Percentiles rank a stretch among this genome's conserved stretches.
Conservation (phyloP, 2,888 invertebrate genomes). For the Chorisops tibialis region DNA sequence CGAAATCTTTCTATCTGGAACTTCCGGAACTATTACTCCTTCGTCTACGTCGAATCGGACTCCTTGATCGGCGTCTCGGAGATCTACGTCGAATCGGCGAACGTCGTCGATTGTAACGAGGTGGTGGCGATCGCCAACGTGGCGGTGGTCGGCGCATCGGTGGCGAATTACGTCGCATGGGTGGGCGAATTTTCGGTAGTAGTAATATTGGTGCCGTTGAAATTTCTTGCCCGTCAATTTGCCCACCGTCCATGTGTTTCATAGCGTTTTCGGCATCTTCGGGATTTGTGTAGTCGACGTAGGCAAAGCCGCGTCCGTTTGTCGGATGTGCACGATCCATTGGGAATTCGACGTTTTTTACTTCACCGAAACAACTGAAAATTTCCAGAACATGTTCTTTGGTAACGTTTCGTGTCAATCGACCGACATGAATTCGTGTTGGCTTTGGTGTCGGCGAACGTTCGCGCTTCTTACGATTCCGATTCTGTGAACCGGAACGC, state of each 20-base stretch:
- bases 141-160: constrained; percentile 45
- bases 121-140: constrained; percentile 50
- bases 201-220: constrained; percentile 86
- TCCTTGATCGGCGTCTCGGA: constrained; percentile 50
- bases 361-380: constrained; percentile 80
- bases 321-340: constrained; percentile 83
- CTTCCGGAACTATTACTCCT: constrained; percentile 52
- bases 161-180: constrained; percentile 47
- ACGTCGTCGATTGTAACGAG: constrained; percentile 42
- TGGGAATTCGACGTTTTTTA: constrained; percentile 88
- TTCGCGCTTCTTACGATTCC: constrained; percentile 65
- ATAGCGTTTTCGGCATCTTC: constrained; percentile 98
- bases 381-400: constrained; percentile 89
- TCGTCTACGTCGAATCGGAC: constrained; percentile 49
- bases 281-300: constrained; percentile 88
- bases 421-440: constrained; percentile 90
- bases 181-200: constrained; percentile 59
- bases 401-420: constrained; percentile 87
- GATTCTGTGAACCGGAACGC: constrained; percentile 59
- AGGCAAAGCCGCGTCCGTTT: constrained; percentile 89
- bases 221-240: constrained; percentile 94
- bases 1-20: constrained; percentile 40
- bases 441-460: constrained; percentile 88
- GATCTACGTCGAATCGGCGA: constrained; percentile 46
- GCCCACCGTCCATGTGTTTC: constrained; percentile 99